Base-by-base conservation (phyloP, 35 echinoderm and acorn worm species). In the Stichopus chloronotus region DNA sequence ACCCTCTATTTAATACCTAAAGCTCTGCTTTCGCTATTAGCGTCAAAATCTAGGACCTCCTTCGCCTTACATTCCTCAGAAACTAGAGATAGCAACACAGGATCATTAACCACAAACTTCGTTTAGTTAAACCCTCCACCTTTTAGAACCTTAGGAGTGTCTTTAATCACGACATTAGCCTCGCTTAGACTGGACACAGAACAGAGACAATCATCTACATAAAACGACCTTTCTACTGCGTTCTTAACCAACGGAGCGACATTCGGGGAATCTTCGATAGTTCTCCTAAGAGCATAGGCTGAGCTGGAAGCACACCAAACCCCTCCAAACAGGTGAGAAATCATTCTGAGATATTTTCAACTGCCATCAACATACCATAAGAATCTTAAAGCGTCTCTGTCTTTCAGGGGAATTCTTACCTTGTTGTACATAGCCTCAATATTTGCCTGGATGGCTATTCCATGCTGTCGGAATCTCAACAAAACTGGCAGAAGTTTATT, bases 21-120 rank as follows among this genome's bases (percentile, higher is more conserved):
- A 76, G 63, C 72, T 13, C 63, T 87, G 21, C 58, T 55, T 56
- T 76, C 86, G 22, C 55, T 23, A 10, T 79, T 77, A 65, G 23
- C 21, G 79, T 86, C 55, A 17, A 94, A 89, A 19, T 94, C 93
- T 12, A 52, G 17, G 52, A 93, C 69, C 22, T 76, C 81, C 60
- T 93, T 77, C 7, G 92, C 92, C 61, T 61, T 89, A 59, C 43
- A 65, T 53, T 71, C 65, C 19, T 54, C 80, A 7, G 92, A 56
- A 10, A 93, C 81, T 56, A 71, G 52, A 76, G 81, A 6, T 59
- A 93, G 25, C 17, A 93, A 55, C 55, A 72, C 52, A 8, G 12
- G 11, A 6, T 93, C 56, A 76, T 87, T 93, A 17, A 93, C 92
- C 17, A 87, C 82, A 87, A 93, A 93, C 43, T 93, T 93, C 12